A percentile compares a stretch with the other conserved stretches of the same genome.
Evolutionary conservation across 2,888 invertebrate species (phyloP).

Genomic region (Cosmia trapezina): DNA sequence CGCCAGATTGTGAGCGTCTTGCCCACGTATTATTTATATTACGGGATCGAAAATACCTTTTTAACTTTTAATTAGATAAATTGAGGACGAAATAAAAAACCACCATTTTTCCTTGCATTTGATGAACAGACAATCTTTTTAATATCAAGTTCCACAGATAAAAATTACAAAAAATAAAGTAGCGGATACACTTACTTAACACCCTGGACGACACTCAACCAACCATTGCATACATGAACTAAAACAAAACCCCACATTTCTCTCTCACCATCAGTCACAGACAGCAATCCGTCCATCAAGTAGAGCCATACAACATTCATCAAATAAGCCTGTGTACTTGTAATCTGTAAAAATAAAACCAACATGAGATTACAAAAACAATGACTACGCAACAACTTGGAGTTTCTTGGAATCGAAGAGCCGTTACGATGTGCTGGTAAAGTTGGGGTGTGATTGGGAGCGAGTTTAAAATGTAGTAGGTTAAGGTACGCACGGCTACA

Average conservation of each 20-base stretch:
- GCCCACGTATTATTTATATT: too few relatives aligned
- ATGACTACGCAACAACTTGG: constrained; percentile 67
- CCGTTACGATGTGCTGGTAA: constrained; percentile 64
- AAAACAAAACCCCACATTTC: constrained; percentile 21
- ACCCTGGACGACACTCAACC: neutral
- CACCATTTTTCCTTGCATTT: too few relatives aligned
- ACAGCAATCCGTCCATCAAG: constrained; percentile 38
- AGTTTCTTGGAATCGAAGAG: constrained; percentile 65
- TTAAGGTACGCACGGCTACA: too few relatives aligned
- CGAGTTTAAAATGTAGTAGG: constrained; percentile 9
- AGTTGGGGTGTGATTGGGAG: constrained; percentile 48
- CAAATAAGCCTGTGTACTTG: constrained; percentile 48
- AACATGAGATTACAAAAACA: constrained; percentile 70
- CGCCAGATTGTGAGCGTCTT: too few relatives aligned
- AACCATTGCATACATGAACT: neutral
- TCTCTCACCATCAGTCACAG: neutral
- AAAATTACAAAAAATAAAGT: too few relatives aligned
- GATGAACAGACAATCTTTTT: too few relatives aligned
- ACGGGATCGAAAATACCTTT: too few relatives aligned
- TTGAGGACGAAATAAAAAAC: too few relatives aligned
- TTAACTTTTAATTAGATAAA: too few relatives aligned
- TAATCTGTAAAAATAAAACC: constrained; percentile 70
- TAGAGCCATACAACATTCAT: constrained; percentile 40
- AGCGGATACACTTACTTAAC: too few relatives aligned
- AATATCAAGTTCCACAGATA: too few relatives aligned